phyloP scores from a whole-genome alignment of 2,113 vertebrate genomes.

The Anhinga rufa region DNA sequence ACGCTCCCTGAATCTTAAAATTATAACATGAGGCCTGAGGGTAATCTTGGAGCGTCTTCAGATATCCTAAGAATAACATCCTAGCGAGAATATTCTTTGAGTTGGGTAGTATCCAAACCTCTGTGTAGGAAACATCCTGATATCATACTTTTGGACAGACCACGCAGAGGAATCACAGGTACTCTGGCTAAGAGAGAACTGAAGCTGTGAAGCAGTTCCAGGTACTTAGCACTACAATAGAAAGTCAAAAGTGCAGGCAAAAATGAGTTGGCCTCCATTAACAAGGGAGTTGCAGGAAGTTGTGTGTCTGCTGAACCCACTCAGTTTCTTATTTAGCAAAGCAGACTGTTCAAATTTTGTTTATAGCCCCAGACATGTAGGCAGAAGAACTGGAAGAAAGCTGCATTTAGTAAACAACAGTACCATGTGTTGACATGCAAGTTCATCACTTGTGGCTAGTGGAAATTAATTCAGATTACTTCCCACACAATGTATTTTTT shows the following conservation, averaged over 20 bases:
- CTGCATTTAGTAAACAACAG: neutral
- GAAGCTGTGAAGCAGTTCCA: neutral
- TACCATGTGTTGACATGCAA: neutral
- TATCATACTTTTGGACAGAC: neutral
- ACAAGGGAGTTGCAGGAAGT: neutral
- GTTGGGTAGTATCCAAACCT: neutral
- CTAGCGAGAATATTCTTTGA: neutral
- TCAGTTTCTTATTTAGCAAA: neutral
- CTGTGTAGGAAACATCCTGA: neutral
- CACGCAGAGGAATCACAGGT: neutral
- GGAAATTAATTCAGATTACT: neutral
- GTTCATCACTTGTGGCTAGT: neutral
- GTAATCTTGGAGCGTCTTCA: neutral
- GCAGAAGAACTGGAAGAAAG: neutral
- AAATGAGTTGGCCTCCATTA: neutral
- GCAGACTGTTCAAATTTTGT: neutral
- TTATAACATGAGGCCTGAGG: neutral
- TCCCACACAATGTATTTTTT: neutral
- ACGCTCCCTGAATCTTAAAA: neutral
- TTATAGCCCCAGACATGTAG: neutral
- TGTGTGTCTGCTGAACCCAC: neutral
- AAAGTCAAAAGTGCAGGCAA: neutral
- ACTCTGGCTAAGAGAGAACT: neutral
- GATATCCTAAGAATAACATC: neutral
- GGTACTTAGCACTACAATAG: neutral